phyloP scores from a whole-genome alignment of 2,113 vertebrate species.

The Cyrtonyx montezumae region DNA sequence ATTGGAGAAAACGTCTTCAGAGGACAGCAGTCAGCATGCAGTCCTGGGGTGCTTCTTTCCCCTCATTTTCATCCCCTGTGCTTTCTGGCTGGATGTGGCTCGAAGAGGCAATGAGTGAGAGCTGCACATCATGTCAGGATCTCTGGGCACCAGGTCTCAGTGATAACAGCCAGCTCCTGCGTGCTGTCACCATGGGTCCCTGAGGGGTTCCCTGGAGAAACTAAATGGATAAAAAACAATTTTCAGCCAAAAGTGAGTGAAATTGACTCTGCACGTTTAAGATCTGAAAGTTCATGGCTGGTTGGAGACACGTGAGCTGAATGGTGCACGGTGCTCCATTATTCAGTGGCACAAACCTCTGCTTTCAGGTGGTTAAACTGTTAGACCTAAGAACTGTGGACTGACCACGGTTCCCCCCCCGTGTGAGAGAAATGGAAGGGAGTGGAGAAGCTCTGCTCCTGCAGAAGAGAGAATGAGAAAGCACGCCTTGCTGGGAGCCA shows the following conservation, averaged over 20 bases:
- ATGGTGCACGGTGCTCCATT: neutral
- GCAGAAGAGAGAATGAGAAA: neutral
- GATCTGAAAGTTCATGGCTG: neutral
- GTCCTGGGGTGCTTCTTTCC: neutral
- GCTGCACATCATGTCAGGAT: rapidly evolving
- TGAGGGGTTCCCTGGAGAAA: neutral
- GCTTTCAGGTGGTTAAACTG: neutral
- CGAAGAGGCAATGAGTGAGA: neutral
- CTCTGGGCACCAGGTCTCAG: neutral
- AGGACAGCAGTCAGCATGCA: neutral
- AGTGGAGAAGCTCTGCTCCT: neutral
- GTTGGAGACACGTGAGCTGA: neutral
- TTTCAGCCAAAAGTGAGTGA: neutral
- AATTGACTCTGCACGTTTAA: neutral
- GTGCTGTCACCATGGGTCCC: neutral
- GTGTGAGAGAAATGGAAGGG: neutral
- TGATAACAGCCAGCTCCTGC: neutral
- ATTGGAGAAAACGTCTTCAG: neutral
- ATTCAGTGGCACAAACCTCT: neutral
- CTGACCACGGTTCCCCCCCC: neutral
- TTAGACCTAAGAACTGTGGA: neutral
- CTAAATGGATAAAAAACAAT: neutral
- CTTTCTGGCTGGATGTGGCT: neutral
- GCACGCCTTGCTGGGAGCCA: neutral
- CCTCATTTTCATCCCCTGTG: rapidly evolving